These are phyloP conservation scores for Cryptophagus acutangulus DNA, from an alignment of 2,888 invertebrate genomes.

Conservation along the genomic window DNA sequence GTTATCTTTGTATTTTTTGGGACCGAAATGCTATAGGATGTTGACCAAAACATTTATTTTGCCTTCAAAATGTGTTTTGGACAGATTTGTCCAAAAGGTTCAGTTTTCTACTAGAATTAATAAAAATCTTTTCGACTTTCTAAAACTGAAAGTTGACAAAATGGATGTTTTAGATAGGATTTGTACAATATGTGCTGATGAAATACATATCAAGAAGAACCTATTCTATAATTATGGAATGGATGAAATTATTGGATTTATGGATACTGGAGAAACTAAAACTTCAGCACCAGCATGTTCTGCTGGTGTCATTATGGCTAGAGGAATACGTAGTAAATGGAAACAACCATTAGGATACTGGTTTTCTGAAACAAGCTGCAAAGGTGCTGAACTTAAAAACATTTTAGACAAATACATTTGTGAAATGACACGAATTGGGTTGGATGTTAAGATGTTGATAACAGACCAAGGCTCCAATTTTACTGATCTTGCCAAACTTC, in stretches of 20 bases:
- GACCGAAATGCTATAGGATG: constrained; percentile 6
- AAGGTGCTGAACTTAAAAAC: constrained; percentile 4
- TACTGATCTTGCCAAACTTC: constrained; percentile 9
- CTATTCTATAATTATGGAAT: constrained; percentile 16
- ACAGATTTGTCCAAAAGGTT: constrained; percentile 8
- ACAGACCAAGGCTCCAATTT: constrained; percentile 16
- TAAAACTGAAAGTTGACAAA: constrained; percentile 10
- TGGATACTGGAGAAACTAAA: constrained; percentile 11
- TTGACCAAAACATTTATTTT: constrained; percentile 10
- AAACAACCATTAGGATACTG: constrained; percentile 18
- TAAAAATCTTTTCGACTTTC: constrained; percentile 8
- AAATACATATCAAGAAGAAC: constrained; percentile 15
- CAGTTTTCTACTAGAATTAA: constrained; percentile 10
- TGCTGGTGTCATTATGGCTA: constrained; percentile 13
- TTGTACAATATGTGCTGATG: constrained; percentile 15
- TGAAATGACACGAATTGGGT: constrained; percentile 2
- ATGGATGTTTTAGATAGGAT: constrained; percentile 6
- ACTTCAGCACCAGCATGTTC: constrained; percentile 8
- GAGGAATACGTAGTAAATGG: constrained; percentile 15
- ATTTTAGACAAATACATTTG: background rate
- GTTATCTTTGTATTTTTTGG: constrained; percentile 8
- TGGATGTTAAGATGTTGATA: constrained; percentile 8
- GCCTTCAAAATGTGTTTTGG: constrained; percentile 7
- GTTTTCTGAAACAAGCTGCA: constrained; percentile 10
- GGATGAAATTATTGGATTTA: constrained; percentile 18